Evolutionary conservation across 1,140 invertebrate species (phyloP).

Genomic region (Drosophila nikananu): DNA sequence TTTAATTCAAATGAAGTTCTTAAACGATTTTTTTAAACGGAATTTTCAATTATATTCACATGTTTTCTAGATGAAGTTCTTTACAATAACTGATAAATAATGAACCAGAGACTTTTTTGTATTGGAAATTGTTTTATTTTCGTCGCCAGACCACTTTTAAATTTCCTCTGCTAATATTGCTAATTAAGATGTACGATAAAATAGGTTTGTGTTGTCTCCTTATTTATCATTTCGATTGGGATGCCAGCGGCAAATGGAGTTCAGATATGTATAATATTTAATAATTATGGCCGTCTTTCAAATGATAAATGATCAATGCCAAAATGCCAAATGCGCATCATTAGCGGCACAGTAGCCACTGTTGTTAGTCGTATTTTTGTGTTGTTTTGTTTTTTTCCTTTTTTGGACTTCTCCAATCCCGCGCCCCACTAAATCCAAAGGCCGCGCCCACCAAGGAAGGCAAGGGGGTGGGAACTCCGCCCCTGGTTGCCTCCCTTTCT

Average conservation of each 20-base stretch:
- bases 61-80: too few relatives aligned
- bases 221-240: conserved; percentile 7
- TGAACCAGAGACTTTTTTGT: background rate
- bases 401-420: conserved; percentile 38
- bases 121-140: background rate
- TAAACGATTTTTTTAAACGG: too few relatives aligned
- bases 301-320: conserved; percentile 70
- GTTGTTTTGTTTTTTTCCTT: background rate
- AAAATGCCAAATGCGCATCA: conserved; percentile 71
- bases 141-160: background rate
- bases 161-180: background rate
- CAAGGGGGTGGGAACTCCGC: conserved; percentile 53
- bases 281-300: conserved; percentile 61
- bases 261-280: conserved; percentile 58
- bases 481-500: conserved; percentile 16
- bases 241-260: conserved; percentile 24
- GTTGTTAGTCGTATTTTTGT: background rate
- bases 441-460: conserved; percentile 65
- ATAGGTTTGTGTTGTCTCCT: background rate
- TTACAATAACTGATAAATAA: background rate
- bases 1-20: too few relatives aligned
- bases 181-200: conserved; percentile 16
- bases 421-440: conserved; percentile 55
- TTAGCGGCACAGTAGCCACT: conserved; percentile 46
- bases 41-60: too few relatives aligned